phyloP scores from a whole-genome alignment of 2,113 vertebrate genomes.

The Coptodon rendalli region DNA sequence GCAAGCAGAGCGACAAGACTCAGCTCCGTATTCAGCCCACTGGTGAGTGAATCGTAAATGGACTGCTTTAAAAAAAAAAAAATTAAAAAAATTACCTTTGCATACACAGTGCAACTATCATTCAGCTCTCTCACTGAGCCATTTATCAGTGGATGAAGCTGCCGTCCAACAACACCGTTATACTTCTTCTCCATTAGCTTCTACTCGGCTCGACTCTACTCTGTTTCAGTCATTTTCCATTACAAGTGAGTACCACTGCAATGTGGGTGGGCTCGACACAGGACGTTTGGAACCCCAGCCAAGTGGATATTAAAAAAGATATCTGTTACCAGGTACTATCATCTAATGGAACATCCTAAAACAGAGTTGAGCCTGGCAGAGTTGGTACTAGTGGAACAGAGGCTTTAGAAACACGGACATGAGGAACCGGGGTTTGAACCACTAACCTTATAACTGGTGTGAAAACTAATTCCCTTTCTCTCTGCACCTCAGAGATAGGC shows the following conservation, averaged over 20 bases:
- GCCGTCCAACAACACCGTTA: not conserved
- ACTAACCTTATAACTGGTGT: not conserved
- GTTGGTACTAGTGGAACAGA: not conserved
- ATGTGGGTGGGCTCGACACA: not conserved
- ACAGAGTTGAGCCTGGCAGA: not conserved
- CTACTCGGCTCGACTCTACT: not conserved
- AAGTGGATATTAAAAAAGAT: not conserved
- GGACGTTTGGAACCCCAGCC: not conserved
- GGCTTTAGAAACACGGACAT: not conserved
- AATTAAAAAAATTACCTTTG: not conserved
- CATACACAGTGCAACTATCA: not conserved
- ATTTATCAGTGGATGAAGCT: not conserved
- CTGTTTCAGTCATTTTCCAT: not conserved
- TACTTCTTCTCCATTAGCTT: not conserved
- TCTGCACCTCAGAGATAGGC: not conserved
- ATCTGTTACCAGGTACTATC: not conserved
- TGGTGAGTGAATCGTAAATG: conserved; percentile 66
- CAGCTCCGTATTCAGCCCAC: conserved; percentile 89
- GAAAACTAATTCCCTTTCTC: not conserved
- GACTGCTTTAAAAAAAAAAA: not conserved
- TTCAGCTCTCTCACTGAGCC: not conserved
- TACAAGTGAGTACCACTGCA: not conserved
- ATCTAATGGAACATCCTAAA: not conserved
- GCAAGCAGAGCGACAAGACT: conserved; percentile 86
- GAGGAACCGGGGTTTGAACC: not conserved